These are phyloP conservation scores for Andrena hattorfiana DNA, from an alignment of 2,888 invertebrate genomes.

Conservation along the genomic window DNA sequence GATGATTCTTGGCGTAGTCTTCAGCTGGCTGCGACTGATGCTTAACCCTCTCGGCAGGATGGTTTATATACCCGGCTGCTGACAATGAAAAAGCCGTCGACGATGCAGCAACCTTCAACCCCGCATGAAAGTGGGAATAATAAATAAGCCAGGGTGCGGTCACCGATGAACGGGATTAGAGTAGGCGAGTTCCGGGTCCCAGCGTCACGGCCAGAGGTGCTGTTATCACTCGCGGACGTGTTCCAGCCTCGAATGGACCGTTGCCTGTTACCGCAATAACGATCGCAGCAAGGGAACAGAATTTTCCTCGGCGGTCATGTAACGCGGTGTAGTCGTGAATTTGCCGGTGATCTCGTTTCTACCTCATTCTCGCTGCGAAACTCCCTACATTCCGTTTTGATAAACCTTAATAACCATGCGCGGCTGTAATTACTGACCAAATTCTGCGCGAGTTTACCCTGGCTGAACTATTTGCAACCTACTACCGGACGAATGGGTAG, in stretches of 20 bases:
- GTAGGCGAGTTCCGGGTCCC: conserved; percentile 59
- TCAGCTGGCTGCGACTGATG: conserved; percentile 59
- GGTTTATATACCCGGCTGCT: conserved; percentile 68
- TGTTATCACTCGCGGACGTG: conserved; percentile 51
- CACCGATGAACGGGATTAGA: conserved; percentile 42
- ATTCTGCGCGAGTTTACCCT: not conserved
- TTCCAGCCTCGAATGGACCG: conserved; percentile 30
- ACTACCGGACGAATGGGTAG: not conserved
- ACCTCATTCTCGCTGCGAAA: conserved; percentile 7
- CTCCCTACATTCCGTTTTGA: conserved; percentile 10
- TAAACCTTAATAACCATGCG: conserved; percentile 19
- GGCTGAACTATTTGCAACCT: not conserved
- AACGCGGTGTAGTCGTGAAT: not conserved
- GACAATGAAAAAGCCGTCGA: conserved; percentile 32
- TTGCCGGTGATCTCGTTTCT: conserved; percentile 26
- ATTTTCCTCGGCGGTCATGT: conserved; percentile 45
- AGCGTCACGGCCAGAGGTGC: conserved; percentile 26
- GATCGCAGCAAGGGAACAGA: conserved; percentile 24
- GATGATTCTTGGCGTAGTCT: conserved; percentile 43
- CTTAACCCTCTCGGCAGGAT: conserved; percentile 34
- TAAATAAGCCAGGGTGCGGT: conserved; percentile 55
- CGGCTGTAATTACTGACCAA: conserved; percentile 2
- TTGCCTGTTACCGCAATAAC: conserved; percentile 44
- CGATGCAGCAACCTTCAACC: conserved; percentile 57
- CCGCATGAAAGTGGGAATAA: conserved; percentile 56